phyloP scores from a whole-genome alignment of 2,888 invertebrate species.

The Cryptocephalus moraei region DNA sequence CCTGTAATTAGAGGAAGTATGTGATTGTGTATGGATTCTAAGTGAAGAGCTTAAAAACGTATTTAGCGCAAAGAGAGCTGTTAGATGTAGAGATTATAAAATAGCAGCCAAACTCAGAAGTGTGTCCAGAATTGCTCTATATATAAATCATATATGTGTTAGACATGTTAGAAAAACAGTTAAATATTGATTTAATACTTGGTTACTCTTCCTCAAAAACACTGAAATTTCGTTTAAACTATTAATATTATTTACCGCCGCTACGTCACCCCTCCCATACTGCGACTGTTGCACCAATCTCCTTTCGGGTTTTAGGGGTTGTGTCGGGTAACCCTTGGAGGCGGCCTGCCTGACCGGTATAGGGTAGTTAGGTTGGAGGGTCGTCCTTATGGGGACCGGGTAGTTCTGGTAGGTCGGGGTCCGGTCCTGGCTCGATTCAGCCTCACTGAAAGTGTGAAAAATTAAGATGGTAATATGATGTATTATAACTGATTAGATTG shows the following conservation, averaged over 20 bases:
- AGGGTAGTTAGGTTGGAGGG: constrained; percentile 13
- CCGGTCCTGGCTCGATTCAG: constrained; percentile 21
- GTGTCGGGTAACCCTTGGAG: constrained; percentile 6
- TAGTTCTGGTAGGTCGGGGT: constrained; percentile 19
- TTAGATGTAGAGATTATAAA: not conserved
- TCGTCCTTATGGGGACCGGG: constrained; percentile 9
- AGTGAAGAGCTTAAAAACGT: no score
- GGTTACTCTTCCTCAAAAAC: no score
- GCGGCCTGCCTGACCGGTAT: constrained; percentile 9
- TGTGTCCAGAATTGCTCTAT: no score
- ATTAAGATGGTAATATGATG: no score
- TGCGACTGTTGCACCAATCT: no score
- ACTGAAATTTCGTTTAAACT: not conserved
- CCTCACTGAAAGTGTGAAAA: constrained; percentile 10
- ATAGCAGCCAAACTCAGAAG: no score
- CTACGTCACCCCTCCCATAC: no score
- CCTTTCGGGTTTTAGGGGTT: not conserved
- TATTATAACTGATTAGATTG: no score
- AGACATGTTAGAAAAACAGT: no score
- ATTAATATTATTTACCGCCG: not conserved
- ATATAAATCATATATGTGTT: no score
- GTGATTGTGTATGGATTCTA: not conserved
- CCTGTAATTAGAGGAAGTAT: constrained; percentile 5
- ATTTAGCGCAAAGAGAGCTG: not conserved
- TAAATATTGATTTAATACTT: no score